Conservation (phyloP, 2,888 invertebrate species). For the Brachylomia viminalis region DNA sequence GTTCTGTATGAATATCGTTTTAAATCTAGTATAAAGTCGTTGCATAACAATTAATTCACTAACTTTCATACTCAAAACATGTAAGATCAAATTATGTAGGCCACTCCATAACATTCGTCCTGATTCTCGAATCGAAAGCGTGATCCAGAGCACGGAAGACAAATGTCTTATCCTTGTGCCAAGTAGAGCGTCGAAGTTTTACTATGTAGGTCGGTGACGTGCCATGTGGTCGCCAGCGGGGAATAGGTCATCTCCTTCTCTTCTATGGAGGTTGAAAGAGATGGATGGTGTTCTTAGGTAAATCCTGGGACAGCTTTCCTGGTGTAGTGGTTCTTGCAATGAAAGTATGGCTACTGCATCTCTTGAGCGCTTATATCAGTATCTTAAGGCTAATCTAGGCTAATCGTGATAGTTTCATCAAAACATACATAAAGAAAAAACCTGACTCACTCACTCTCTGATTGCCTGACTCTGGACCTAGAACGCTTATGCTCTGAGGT, state of each 20-base stretch:
- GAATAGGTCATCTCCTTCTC: constrained; percentile 19
- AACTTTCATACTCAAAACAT: background rate
- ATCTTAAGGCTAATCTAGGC: background rate
- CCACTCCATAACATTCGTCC: constrained; percentile 26
- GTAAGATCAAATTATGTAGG: constrained; percentile 9
- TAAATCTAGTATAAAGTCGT: background rate
- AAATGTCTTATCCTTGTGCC: constrained; percentile 35
- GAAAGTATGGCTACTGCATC: background rate
- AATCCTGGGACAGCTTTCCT: background rate
- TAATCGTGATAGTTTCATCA: background rate
- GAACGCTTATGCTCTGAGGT: background rate
- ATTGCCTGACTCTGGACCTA: background rate
- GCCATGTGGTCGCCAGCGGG: constrained; percentile 15
- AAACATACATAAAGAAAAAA: background rate
- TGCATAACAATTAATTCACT: background rate
- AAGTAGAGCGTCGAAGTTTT: constrained; percentile 35
- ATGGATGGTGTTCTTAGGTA: background rate
- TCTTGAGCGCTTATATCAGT: background rate
- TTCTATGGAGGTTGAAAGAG: constrained; percentile 15
- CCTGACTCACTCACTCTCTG: background rate
- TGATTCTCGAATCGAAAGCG: constrained; percentile 43
- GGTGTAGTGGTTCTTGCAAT: background rate
- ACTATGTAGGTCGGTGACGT: constrained; percentile 28
- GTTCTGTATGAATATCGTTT: background rate
- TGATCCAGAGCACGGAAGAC: constrained; percentile 36